Evolutionary conservation across 2,113 vertebrate genomes (phyloP).

Genomic region (Grammomys dolichurus): DNA sequence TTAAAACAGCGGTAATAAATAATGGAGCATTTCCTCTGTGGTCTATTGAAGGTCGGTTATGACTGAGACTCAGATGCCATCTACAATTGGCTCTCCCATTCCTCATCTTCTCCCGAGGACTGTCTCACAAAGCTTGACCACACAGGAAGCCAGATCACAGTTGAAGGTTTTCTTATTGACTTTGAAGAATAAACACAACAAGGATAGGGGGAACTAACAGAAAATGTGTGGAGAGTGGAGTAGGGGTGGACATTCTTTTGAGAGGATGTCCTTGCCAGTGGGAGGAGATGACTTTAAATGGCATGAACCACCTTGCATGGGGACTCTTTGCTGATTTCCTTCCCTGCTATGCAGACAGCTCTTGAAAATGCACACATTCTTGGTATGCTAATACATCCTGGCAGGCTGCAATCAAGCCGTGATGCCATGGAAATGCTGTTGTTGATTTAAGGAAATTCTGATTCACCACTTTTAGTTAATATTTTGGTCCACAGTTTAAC

Average conservation of each 20-base stretch:
- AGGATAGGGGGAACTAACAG: not conserved
- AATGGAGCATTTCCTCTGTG: not conserved
- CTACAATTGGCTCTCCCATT: not conserved
- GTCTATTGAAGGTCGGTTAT: not conserved
- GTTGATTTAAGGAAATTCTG: not conserved
- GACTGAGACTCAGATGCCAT: not conserved
- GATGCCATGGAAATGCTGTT: not conserved
- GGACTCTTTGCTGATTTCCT: not conserved
- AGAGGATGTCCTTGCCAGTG: not conserved
- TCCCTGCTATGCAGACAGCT: accelerated
- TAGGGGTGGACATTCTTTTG: not conserved
- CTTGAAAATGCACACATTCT: not conserved
- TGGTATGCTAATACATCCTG: not conserved
- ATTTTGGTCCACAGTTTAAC: not conserved
- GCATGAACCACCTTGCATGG: accelerated
- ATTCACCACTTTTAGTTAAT: not conserved
- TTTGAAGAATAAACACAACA: not conserved
- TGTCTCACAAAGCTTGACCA: not conserved
- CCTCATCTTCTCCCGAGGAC: not conserved
- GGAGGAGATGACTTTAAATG: not conserved
- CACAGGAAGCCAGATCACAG: not conserved
- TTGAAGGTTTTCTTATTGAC: not conserved
- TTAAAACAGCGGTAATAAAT: not conserved
- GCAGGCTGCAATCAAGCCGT: not conserved
- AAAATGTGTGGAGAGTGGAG: too few relatives aligned